Percentiles rank a stretch among this genome's conserved stretches.
Conservation (phyloP, 1,140 invertebrate genomes). For the Drosophila burlai region DNA sequence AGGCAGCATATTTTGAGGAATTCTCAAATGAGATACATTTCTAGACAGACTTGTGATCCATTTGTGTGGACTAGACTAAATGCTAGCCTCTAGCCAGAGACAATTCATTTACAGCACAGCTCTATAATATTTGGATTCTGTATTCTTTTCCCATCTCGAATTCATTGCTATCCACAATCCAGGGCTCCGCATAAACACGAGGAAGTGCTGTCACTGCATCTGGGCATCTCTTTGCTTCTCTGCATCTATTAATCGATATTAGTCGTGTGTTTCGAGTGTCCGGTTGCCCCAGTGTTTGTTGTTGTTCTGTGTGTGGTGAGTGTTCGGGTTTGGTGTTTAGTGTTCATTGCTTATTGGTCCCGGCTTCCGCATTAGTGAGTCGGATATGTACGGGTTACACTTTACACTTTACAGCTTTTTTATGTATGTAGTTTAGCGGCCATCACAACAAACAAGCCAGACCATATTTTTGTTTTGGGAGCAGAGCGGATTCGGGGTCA, state of each 20-base stretch:
- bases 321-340: conserved; percentile 33
- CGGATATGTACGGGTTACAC: conserved; percentile 40
- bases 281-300: conserved; percentile 37
- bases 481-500: conserved; percentile 39
- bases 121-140: neutral
- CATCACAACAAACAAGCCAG: conserved; percentile 32
- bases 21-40: neutral
- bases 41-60: neutral
- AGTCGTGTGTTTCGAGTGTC: conserved; percentile 46
- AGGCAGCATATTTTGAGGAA: neutral
- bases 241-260: conserved; percentile 38
- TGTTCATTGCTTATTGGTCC: conserved; percentile 17
- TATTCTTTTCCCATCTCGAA: neutral
- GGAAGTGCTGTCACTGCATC: conserved; percentile 9
- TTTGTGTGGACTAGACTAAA: neutral
- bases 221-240: neutral
- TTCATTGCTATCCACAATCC: neutral
- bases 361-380: conserved; percentile 39
- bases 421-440: conserved; percentile 17
- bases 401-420: conserved; percentile 30
- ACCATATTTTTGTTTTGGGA: conserved; percentile 18
- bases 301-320: conserved; percentile 30
- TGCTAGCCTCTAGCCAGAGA: neutral
- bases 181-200: conserved; percentile 21
- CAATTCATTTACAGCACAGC: neutral